A percentile compares a stretch with the other conserved stretches of the same genome.
Conservation (phyloP, 2,797 vertebrate genomes). For the Eospalax fontanierii region DNA sequence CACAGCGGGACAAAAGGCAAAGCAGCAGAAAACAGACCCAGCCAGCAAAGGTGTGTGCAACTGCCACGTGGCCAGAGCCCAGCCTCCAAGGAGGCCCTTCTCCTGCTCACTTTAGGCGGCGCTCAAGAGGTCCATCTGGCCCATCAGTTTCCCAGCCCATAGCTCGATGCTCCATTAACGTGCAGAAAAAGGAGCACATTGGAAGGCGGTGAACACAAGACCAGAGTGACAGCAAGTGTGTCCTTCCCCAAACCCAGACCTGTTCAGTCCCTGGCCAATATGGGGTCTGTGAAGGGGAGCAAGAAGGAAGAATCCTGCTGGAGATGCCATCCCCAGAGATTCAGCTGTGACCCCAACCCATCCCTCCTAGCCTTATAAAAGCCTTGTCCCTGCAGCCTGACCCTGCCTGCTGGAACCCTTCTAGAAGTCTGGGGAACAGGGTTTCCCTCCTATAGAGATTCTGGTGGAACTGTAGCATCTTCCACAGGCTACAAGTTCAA, state of each 20-base stretch:
- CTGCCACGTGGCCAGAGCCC: not conserved
- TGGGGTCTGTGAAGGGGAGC: not conserved
- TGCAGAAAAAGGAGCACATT: not conserved
- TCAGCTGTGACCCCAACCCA: constrained; percentile 4
- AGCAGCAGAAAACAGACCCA: not conserved
- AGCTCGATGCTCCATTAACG: not conserved
- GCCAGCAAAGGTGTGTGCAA: not conserved
- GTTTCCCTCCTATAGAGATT: not conserved
- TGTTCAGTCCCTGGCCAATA: not conserved
- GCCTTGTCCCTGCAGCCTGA: not conserved
- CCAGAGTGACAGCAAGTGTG: no score
- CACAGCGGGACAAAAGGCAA: not conserved
- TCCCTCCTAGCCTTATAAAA: not conserved
- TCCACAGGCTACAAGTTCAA: constrained; percentile 48
- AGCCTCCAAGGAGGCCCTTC: no score
- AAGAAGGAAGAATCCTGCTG: constrained; percentile 76
- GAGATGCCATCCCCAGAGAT: constrained; percentile 19
- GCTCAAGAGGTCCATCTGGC: not conserved
- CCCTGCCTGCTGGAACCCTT: not conserved
- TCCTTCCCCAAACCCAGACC: not conserved
- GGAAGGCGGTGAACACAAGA: not conserved
- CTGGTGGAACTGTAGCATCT: constrained; percentile 16
- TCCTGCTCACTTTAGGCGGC: not conserved
- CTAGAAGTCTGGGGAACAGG: not conserved
- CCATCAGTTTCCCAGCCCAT: not conserved